Evolutionary conservation across 2,113 vertebrate species (phyloP).

Genomic region (Tyrannus savana): DNA sequence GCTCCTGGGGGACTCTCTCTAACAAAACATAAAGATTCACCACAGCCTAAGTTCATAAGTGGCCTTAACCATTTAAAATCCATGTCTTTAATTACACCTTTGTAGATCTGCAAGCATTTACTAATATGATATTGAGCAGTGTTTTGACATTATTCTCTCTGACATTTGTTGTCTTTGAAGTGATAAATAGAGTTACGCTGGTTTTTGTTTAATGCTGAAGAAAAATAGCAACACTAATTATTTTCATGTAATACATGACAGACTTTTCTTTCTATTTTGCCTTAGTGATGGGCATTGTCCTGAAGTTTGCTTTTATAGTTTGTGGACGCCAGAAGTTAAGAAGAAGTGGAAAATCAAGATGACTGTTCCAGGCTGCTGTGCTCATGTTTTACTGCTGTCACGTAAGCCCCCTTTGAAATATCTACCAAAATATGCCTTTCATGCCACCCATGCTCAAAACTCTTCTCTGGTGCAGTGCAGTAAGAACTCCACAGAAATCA

Average conservation of each 20-base stretch:
- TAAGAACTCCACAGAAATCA: background rate
- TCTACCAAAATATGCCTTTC: background rate
- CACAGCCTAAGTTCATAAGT: background rate
- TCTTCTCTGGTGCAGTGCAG: background rate
- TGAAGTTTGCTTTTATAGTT: background rate
- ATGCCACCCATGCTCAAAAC: background rate
- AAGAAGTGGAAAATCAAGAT: background rate
- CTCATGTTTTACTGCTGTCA: background rate
- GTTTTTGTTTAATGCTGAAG: background rate
- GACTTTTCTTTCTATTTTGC: background rate
- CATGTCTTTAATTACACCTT: background rate
- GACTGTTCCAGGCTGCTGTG: background rate
- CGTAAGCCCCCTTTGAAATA: background rate
- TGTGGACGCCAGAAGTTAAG: background rate
- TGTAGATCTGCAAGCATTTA: background rate
- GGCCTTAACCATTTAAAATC: background rate
- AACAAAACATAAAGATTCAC: background rate
- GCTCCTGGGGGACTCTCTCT: background rate
- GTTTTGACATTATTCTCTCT: background rate
- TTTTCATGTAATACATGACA: background rate
- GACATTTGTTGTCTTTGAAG: background rate
- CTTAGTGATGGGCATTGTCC: background rate
- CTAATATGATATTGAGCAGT: background rate
- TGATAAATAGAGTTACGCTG: background rate
- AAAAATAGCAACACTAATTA: background rate